Percentiles rank a stretch among this genome's conserved stretches.
These are phyloP conservation scores for Clarias laeviceps DNA, from an alignment of 2,797 vertebrate species.

Conservation along the genomic window DNA sequence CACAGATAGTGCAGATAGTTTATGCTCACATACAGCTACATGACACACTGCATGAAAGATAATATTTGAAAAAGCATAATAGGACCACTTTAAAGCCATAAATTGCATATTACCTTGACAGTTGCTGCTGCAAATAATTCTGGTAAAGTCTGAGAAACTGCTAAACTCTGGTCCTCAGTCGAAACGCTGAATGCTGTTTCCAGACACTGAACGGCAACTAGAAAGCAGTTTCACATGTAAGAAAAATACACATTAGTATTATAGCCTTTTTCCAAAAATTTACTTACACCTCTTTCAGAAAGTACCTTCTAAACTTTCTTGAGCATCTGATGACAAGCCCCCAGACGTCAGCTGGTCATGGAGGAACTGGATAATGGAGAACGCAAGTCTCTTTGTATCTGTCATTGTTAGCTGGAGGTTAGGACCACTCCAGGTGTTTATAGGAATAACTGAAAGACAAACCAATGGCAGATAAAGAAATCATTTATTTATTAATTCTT, in stretches of 20 bases:
- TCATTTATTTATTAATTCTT: too few species aligned
- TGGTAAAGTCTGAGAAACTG: conserved; percentile 82
- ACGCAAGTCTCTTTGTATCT: conserved; percentile 90
- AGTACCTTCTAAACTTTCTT: conserved; percentile 95
- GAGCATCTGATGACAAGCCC: conserved; percentile 82
- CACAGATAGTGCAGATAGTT: too few species aligned
- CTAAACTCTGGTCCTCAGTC: conserved; percentile 81
- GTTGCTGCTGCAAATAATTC: conserved; percentile 84
- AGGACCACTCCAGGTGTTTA: conserved; percentile 56
- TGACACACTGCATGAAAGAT: too few species aligned
- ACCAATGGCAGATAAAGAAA: neutral
- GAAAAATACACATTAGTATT: neutral
- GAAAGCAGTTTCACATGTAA: conserved; percentile 26
- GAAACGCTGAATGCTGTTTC: conserved; percentile 93
- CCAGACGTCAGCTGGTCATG: conserved; percentile 87
- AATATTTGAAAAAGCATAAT: too few species aligned
- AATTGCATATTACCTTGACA: conserved; percentile 69
- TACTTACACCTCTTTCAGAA: neutral
- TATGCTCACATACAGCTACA: too few species aligned
- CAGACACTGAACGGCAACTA: conserved; percentile 95
- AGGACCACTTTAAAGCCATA: too few species aligned
- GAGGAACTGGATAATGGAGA: conserved; percentile 92
- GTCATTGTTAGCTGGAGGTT: conserved; percentile 77
- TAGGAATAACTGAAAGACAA: conserved; percentile 42
- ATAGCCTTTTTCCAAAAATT: neutral